These are phyloP conservation scores for Scelioninae gen. 1 DNA, from an alignment of 2,888 invertebrate genomes.

Conservation along the genomic window DNA sequence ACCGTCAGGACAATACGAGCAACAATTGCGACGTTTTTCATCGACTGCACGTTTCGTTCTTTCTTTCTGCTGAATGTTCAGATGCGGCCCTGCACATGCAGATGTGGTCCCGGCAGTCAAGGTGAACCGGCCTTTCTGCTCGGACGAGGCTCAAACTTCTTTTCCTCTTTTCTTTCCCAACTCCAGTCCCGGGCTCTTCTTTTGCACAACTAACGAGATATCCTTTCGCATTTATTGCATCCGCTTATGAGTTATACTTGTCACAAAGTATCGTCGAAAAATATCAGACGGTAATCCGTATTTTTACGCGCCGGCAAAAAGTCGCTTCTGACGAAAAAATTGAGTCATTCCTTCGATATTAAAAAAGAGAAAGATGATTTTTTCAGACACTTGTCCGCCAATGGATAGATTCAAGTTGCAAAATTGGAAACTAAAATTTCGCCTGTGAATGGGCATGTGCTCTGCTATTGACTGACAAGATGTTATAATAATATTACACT, in stretches of 20 bases:
- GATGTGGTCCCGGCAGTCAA: slow-evolving; percentile 80
- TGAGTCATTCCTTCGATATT: slow-evolving; percentile 7
- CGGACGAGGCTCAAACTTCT: slow-evolving; percentile 72
- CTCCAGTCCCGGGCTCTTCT: slow-evolving; percentile 64
- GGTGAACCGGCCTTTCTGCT: slow-evolving; percentile 82
- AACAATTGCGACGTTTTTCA: slow-evolving; percentile 7
- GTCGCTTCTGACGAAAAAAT: slow-evolving; percentile 7
- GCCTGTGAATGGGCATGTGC: too few relatives aligned
- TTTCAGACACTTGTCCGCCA: not conserved
- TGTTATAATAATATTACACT: too few relatives aligned
- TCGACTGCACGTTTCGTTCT: slow-evolving; percentile 7
- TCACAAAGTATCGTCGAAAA: slow-evolving; percentile 60
- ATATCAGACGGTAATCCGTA: slow-evolving; percentile 43
- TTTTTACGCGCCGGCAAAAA: slow-evolving; percentile 34
- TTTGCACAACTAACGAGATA: slow-evolving; percentile 79
- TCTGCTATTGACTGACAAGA: too few relatives aligned
- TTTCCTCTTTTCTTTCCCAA: slow-evolving; percentile 68
- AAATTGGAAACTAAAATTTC: not conserved
- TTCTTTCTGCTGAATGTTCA: slow-evolving; percentile 63
- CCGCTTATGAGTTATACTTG: slow-evolving; percentile 62
- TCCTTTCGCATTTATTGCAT: slow-evolving; percentile 72
- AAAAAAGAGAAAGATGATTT: not conserved
- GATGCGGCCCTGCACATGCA: slow-evolving; percentile 75
- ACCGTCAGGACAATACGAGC: too few relatives aligned
- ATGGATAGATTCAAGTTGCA: not conserved